These are phyloP conservation scores for Nematostella vectensis DNA, from an alignment of 92 coral and sea anemone species.

Conservation along the genomic window DNA sequence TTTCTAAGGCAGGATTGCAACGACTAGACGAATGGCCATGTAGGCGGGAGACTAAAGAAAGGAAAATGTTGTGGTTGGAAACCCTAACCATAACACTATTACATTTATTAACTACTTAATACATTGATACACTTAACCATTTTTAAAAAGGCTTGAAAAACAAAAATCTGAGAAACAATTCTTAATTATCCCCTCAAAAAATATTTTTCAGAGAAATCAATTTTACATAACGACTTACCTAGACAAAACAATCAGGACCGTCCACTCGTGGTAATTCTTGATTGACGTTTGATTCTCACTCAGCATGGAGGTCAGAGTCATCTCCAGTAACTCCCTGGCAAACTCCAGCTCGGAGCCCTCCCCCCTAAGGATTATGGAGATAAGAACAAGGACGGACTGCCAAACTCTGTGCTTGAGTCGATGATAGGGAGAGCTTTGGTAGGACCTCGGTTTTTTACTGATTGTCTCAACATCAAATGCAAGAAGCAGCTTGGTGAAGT, in stretches of 20 bases:
- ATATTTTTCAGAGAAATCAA: too few relatives aligned
- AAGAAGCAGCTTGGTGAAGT: constrained; percentile 33
- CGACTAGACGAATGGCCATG: too few relatives aligned
- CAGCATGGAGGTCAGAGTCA: constrained; percentile 37
- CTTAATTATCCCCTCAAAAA: too few relatives aligned
- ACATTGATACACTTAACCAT: too few relatives aligned
- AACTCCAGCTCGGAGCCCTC: constrained; percentile 22
- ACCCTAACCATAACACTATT: too few relatives aligned
- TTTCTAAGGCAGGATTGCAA: too few relatives aligned
- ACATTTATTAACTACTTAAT: too few relatives aligned
- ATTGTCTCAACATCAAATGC: constrained; percentile 38
- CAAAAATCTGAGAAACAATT: too few relatives aligned
- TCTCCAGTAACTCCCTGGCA: constrained; percentile 39
- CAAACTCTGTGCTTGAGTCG: constrained; percentile 83
- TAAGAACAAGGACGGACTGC: constrained; percentile 62
- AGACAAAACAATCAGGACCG: constrained; percentile 39
- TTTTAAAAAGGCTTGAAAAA: too few relatives aligned
- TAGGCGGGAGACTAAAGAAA: too few relatives aligned
- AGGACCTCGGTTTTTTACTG: constrained; percentile 37
- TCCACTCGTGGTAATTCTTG: constrained; percentile 75
- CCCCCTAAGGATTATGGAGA: constrained; percentile 28
- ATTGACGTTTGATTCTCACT: constrained; percentile 71
- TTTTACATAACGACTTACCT: constrained; percentile 12
- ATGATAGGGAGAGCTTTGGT: constrained; percentile 65
- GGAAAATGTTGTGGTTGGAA: too few relatives aligned